Conservation (phyloP, 2,888 invertebrate species). For the Cheilosia urbana region DNA sequence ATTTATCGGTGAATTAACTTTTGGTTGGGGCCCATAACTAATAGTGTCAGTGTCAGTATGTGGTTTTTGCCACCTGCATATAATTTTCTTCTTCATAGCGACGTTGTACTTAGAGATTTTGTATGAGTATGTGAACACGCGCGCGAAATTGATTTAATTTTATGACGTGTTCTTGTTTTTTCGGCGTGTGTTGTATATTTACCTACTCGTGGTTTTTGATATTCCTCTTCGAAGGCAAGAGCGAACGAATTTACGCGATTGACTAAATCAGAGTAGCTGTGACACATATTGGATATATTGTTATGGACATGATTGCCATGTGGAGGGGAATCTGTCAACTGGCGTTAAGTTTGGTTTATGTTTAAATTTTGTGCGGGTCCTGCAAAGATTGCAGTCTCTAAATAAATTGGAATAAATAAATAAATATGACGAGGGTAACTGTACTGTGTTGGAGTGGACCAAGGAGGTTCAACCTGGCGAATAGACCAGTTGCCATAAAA, state of each 20-base stretch:
- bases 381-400: too few species aligned
- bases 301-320: too few species aligned
- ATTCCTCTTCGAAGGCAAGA: background rate
- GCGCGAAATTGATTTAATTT: background rate
- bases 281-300: too few species aligned
- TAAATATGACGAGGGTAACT: too few species aligned
- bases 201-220: background rate
- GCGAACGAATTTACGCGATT: background rate
- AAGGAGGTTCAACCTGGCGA: too few species aligned
- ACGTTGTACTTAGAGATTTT: background rate
- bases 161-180: background rate
- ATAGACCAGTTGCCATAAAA: too few species aligned
- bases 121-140: background rate
- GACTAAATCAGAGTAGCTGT: background rate
- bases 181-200: slow-evolving; percentile 2
- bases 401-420: too few species aligned
- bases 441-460: too few species aligned
- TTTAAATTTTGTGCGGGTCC: too few species aligned
- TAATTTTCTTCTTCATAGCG: background rate
- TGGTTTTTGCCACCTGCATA: background rate
- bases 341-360: too few species aligned
- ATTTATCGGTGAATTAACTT: background rate
- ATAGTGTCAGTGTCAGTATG: background rate
- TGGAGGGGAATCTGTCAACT: too few species aligned
- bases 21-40: background rate